Conservation (phyloP, 2,113 vertebrate species). For the Hymenochirus boettgeri region DNA sequence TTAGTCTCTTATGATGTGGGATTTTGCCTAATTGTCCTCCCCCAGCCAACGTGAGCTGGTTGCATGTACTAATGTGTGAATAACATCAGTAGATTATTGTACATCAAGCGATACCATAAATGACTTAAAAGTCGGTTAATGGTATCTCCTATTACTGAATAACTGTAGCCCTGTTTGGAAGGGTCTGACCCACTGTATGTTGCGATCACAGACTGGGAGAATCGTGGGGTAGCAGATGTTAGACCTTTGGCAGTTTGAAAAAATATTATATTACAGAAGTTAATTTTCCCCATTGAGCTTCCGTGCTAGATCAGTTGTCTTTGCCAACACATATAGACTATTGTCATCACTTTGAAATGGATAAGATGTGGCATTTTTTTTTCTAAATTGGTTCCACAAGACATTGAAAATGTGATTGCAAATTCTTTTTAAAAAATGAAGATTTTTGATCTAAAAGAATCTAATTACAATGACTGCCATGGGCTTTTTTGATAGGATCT, state of each 20-base stretch:
- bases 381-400: slow-evolving; percentile 29
- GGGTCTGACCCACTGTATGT: background rate
- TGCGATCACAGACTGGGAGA: slow-evolving; percentile 6
- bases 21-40: no score
- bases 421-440: slow-evolving; percentile 24
- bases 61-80: no score
- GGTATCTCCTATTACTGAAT: slow-evolving; percentile 4
- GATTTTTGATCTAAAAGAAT: slow-evolving; percentile 29
- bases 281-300: slow-evolving; percentile 17
- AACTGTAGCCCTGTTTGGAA: background rate
- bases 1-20: no score
- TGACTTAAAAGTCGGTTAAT: slow-evolving; percentile 14
- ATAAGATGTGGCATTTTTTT: slow-evolving; percentile 21
- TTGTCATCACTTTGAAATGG: slow-evolving; percentile 10
- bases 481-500: slow-evolving; percentile 2
- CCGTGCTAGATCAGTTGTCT: slow-evolving; percentile 31
- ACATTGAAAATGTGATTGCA: slow-evolving; percentile 28
- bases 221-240: slow-evolving; percentile 13
- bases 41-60: no score
- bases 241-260: slow-evolving; percentile 28
- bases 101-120: slow-evolving; percentile 5
- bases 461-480: slow-evolving; percentile 13
- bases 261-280: slow-evolving; percentile 29
- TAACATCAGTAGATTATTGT: no score
- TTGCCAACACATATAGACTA: slow-evolving; percentile 31